Percentiles rank a stretch among this genome's conserved stretches.
These are phyloP conservation scores for Hoplostethus mediterraneus DNA, from an alignment of 2,797 vertebrate genomes.

Conservation along the genomic window DNA sequence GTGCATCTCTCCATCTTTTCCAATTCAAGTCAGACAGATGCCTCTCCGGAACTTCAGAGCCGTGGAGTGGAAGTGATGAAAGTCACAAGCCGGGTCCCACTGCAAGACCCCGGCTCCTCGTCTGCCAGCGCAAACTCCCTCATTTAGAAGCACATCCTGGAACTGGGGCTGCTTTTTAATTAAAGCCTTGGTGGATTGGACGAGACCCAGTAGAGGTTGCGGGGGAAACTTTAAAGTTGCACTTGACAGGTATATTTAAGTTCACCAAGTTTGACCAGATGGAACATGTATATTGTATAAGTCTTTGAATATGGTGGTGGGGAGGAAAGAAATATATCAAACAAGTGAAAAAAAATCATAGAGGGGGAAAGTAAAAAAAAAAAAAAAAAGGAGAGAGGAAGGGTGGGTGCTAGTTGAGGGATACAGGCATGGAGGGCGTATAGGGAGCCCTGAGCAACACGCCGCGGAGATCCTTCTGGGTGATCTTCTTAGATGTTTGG, in stretches of 20 bases:
- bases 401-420: slow-evolving; percentile 65
- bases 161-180: slow-evolving; percentile 85
- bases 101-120: slow-evolving; percentile 81
- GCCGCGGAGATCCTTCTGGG: slow-evolving; percentile 65
- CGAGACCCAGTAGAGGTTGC: slow-evolving; percentile 76
- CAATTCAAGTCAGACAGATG: slow-evolving; percentile 83
- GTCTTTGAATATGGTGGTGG: slow-evolving; percentile 77
- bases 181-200: slow-evolving; percentile 85
- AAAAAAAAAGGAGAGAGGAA: slow-evolving; percentile 39
- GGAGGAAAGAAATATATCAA: slow-evolving; percentile 76
- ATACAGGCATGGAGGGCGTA: slow-evolving; percentile 33
- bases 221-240: slow-evolving; percentile 82
- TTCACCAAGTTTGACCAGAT: slow-evolving; percentile 86
- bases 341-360: slow-evolving; percentile 63
- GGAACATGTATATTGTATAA: slow-evolving; percentile 86
- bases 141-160: slow-evolving; percentile 82
- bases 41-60: slow-evolving; percentile 84
- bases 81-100: slow-evolving; percentile 83
- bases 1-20: slow-evolving; percentile 73
- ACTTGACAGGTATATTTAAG: slow-evolving; percentile 88
- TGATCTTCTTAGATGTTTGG: slow-evolving; percentile 74
- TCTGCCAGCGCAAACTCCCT: slow-evolving; percentile 81
- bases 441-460: slow-evolving; percentile 60
- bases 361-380: slow-evolving; percentile 25
- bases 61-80: slow-evolving; percentile 84